Evolutionary conservation across 1,140 invertebrate genomes (phyloP), one percentile per base, ranked within the genome.

Genomic region (Eriocheir sinensis): DNA sequence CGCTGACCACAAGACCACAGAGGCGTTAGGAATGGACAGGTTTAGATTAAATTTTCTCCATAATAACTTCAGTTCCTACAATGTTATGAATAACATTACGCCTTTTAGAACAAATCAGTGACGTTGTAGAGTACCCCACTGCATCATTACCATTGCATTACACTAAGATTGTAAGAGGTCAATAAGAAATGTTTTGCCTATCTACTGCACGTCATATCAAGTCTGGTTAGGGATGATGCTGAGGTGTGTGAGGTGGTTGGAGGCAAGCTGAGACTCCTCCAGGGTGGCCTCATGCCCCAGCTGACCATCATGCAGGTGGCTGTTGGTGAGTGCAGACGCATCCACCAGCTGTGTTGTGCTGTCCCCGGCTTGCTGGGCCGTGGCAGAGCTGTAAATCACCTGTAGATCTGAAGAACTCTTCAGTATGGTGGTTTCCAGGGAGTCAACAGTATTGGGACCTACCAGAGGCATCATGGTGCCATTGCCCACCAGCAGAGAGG

Each of bases 401-500:
- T 94, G 93, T 2, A 94, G 89, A 34, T 94, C 93, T 38, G 83
- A 36, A 8, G 89, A 81, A 9, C 80, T 53, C 41, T 90, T 90
- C 8, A 53, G 88, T 8, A 85, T 81, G 12, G n/a, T 53, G 30
- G 72, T 38, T 34, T 89, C 86, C 17, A 93, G 48, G 30, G 36
- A 48, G n/a, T 93, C 34, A 1, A 93, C 92, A 48, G 44, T 48
- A 48, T 53, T 30, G 30, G 85, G 93, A 30, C 53, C 72, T 0
- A 94, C 94, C 36, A 94, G 30, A 2, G 94, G 94, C n/a, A 94
- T 90, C 81, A 94, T 85, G 12, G 80, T 60, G 32, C 81, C 86
- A 72, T 85, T 88, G 2, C 94, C 94, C 27, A 94, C 94, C 36
- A 94, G 72, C 41, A 94, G 44, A 0, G 94, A 94, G n/a, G 94